Evolutionary conservation across 2,113 vertebrate genomes (phyloP), one percentile per base, ranked within the genome.

Genomic region (Pteruthius melanotis): DNA sequence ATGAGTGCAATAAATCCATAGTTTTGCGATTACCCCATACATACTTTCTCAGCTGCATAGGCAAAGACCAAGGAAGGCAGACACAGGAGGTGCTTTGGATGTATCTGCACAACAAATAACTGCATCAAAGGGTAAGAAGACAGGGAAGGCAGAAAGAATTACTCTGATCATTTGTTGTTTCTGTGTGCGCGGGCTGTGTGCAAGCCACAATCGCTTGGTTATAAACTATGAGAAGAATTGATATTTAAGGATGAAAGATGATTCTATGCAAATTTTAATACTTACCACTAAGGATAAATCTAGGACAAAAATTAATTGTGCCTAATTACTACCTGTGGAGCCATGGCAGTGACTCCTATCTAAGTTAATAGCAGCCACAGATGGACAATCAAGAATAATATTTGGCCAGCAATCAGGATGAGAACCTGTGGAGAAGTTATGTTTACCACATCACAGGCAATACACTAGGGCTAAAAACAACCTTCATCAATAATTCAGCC

Each of bases 401-500:
- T 80, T 57, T 87, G 68, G 13, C 26, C 89, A 93, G 35, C 22
- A 89, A 35, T 92, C 56, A 88, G 64, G 52, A 79, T 64, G 54
- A 89, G 85, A 96, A 71, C 63, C 37, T 68, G 83, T 26, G 42
- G 27, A 82, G 54, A 93, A 94, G 35, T 35, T 44, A 66, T 37
- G 44, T 88, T 94, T 97, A 92, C 64, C 31, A 45, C 23, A 90
- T 57, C 75, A 85, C 45, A 87, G 42, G 61, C 89, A 85, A 33
- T 75, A 72, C 53, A 69, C 59, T 63, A 79, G 70, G 40, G 54
- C 75, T 90, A 85, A 90, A 94, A 77, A 11, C 83, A 89, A 86
- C 19, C 15, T 60, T 52, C 66, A 95, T 96, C 81, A 96, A 95
- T 94, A 96, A 97, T 97, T 96, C 53, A 97, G 80, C 27, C 49